phyloP scores from a whole-genome alignment of 2,113 vertebrate genomes.

The Phycodurus eques region DNA sequence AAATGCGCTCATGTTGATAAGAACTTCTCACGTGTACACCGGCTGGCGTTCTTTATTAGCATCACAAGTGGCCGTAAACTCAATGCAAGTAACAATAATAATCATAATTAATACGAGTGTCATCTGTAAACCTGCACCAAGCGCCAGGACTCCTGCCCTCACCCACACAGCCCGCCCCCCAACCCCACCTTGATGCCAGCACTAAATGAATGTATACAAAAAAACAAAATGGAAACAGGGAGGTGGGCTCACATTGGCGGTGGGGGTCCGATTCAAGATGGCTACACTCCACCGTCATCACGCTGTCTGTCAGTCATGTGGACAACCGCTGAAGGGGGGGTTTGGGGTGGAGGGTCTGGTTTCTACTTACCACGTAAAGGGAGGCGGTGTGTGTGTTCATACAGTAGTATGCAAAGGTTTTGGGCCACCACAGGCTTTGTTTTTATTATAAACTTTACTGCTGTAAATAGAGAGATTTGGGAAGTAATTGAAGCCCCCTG shows the following conservation, averaged over 20 bases:
- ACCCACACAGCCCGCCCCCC: background rate
- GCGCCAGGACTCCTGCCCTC: background rate
- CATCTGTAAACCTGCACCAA: conserved; percentile 3
- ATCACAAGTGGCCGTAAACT: conserved; percentile 10
- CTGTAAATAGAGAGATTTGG: no score
- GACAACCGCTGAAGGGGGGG: conserved; percentile 10
- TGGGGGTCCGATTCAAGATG: conserved; percentile 14
- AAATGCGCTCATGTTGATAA: background rate
- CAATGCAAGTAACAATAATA: conserved; percentile 5
- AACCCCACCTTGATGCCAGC: background rate
- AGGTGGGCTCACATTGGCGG: background rate
- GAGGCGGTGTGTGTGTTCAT: conserved; percentile 12
- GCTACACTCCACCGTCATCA: conserved; percentile 19
- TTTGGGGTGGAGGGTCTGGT: background rate
- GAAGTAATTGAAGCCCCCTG: no score
- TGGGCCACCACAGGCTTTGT: background rate
- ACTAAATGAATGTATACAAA: background rate
- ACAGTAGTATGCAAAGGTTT: background rate
- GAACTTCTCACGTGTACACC: background rate
- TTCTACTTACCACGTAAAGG: conserved; percentile 36
- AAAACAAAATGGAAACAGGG: background rate
- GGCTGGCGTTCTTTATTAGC: conserved; percentile 11
- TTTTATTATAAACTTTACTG: background rate
- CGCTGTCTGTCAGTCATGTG: conserved; percentile 19
- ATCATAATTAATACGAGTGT: background rate